Base-by-base conservation (phyloP, 2,797 vertebrate species). In the Avahi laniger region DNA sequence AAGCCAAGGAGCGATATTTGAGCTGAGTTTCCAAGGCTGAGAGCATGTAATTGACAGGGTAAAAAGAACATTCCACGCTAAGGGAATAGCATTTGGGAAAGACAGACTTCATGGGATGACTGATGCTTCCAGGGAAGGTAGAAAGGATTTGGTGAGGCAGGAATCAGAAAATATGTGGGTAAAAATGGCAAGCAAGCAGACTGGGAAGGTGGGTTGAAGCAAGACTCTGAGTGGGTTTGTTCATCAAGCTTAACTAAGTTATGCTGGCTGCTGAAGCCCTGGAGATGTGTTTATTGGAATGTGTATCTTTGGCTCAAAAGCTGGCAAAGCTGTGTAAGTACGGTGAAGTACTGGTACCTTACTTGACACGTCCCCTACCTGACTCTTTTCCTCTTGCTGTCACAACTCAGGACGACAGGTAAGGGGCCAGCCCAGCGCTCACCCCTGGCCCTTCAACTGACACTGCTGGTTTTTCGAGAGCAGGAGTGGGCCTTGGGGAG, bases 311-410 rank as follows among this genome's bases (percentile, higher is more conserved):
- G 28, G 28, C 73, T 84, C 63, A 79, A 69, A 84, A 96, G 33
- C 88, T 83, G 67, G 85, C n/a, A 63, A 93, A 89, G 50, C 86
- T 94, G 78, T 83, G 9, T 63, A 73, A 96, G 57, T 86, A 57
- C 54, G 84, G 28, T 41, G 57, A 92, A 79, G 8, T 93, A 57
- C 22, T 61, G n/a, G 33, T 75, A 95, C 73, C 38, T 95, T 86
- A 46, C 33, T 69, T 63, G 61, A 52, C 50, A 84, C 54, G 91
- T 93, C 43, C 61, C 61, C 17, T 61, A 54, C 52, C 9, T 86
- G 82, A 91, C 28, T 59, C 61, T 67, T 89, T 93, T 81, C n/a
- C 15, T 86, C 28, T 85, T 93, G 11, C n/a, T 82, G 0, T 83
- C 26, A 46, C n/a, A 87, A 26, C n/a, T 87, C 70, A 90, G 9